Base-by-base conservation (phyloP, 2,888 invertebrate genomes). In the Dusona sp. region DNA sequence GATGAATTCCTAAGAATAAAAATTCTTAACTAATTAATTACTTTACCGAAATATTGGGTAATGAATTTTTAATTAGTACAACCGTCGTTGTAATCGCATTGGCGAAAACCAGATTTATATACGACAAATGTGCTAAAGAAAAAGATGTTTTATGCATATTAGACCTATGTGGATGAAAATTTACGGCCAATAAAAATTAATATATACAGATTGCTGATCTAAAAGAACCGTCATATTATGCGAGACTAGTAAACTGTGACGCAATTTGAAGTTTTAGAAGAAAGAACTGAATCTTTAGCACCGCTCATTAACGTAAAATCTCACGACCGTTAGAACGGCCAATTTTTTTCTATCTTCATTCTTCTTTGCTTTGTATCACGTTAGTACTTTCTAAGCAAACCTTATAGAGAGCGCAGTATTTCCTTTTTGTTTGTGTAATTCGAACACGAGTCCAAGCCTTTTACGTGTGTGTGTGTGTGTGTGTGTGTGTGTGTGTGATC, bases 241-340 rank as follows among this genome's bases (percentile, higher is more conserved):
- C 4, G 22, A 4, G n/a, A 7, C 25, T 64, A 42, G 22, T 57
- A 72, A 75, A 72, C 29, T 25, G 36, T 51, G 29, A 78, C 22
- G 81, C 65, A 57, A 82, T 82, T 68, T 68, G 48, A 73, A 61
- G 51, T 78, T 33, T 8, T 7, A 64, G 22, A 36, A 51, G 22
- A 51, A 72, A 57, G 11, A 54, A 61, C 29, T 42, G 77, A 65
- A 9, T 67, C 45, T 57, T 36, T 19, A 22, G 67, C 19, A 16
- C 7, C 8, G 29, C n/a, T 45, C 16, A 36, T 54, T 33, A 73
- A 51, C 19, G 36, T 45, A 16, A 64, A 79, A 83, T 77, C 70
- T 45, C 48, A 72, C 36, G 33, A 72, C 70, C 75, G 79, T 79
- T 75, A 82, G 82, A 64, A 42, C 42, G 42, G 33, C 45, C 36